A percentile compares a stretch with the other conserved stretches of the same genome.
Conservation (phyloP, 2,888 invertebrate species). For the Myopa tessellatipennis region DNA sequence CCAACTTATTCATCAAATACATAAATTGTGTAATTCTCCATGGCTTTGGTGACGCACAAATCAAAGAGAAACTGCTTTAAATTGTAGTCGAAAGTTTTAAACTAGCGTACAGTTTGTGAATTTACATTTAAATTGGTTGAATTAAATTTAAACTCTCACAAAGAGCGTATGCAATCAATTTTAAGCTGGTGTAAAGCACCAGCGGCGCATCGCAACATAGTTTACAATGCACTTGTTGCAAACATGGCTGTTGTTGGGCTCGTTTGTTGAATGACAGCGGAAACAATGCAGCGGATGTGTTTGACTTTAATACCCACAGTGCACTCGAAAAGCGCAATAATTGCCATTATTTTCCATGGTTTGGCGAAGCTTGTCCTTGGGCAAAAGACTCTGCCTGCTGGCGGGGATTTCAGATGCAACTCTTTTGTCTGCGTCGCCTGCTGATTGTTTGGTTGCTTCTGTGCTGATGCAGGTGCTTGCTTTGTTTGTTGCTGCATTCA, state of each 20-base stretch:
- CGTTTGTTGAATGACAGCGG: not conserved
- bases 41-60: too few species aligned
- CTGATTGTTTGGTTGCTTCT: not conserved
- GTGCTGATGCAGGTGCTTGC: not conserved
- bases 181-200: too few species aligned
- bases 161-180: too few species aligned
- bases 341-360: constrained; percentile 11
- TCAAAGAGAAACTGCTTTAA: too few species aligned
- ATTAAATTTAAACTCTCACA: too few species aligned
- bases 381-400: not conserved
- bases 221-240: constrained; percentile 7
- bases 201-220: not conserved
- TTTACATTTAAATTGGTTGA: too few species aligned
- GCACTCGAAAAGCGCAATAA: constrained; percentile 26
- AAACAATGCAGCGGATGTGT: constrained; percentile 25
- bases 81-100: too few species aligned
- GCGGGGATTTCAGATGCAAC: not conserved
- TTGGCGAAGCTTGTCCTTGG: not conserved
- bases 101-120: too few species aligned
- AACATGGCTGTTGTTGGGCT: constrained; percentile 12
- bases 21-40: too few species aligned
- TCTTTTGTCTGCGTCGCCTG: constrained; percentile 7
- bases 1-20: too few species aligned
- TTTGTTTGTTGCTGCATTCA: not conserved
- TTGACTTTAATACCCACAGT: constrained; percentile 16